Base-by-base conservation (phyloP, 92 coral and sea anemone species). In the Zoanthus gigantus region DNA sequence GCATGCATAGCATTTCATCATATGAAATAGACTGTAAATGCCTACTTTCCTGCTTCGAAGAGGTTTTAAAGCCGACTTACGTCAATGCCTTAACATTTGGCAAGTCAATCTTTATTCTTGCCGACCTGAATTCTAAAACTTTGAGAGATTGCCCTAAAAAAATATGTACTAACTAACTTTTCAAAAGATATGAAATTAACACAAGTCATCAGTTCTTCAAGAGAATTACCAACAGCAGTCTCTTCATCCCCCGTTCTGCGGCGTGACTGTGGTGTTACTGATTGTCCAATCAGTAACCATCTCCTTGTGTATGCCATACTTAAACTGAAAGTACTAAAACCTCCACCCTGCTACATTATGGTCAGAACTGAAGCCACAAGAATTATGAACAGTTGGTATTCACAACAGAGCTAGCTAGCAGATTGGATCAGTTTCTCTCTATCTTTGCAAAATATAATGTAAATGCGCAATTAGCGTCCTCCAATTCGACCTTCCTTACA, bases 321-420 rank as follows among this genome's bases (percentile, higher is more conserved):
- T 45, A 87, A 87, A 28, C 74, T 87, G 78, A 87, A 77, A 78
- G 53, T 78, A 23, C 90, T 85, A 60, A 87, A 87, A 83, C 77
- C 85, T 34, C 90, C 90, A 50, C 74, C 85, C 34, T 57, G 63
- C 45, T 77, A 48, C 60, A 86, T 86, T 78, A 77, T 84, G 46
- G 84, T 77, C 32, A 34, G 23, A 23, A 23, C 23, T 23, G 77
- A 18, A 77, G 90, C 60, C 48, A 48, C 63, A 77, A 86, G 45
- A 42, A 86, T 45, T 86, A 86, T 77, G 78, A 86, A 17, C 83
- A 84, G 23, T 76, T 77, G 15, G 54, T 76, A 63, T 77, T 77
- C 71, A 45, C 90, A 48, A 52, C 84, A 45, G 90, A 76, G 77
- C 77, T 86, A 23, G 71, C 71, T 16, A 63, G 18, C 71, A 63